phyloP scores from a whole-genome alignment of 2,888 invertebrate species.

The Caenorhabditis angaria region DNA sequence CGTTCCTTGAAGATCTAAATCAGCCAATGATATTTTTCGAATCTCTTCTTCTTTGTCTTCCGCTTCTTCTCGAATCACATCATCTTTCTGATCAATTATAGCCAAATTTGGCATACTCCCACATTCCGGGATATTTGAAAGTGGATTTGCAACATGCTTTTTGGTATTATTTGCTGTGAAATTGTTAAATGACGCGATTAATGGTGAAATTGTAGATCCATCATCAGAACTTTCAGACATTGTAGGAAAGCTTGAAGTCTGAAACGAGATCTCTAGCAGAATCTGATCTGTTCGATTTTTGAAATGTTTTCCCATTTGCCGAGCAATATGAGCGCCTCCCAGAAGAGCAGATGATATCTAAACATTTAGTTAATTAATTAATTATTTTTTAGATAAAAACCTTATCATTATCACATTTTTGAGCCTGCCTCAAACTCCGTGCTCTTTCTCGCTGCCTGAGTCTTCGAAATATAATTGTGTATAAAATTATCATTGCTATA shows the following conservation, averaged over 20 bases:
- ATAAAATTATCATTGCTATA: constrained; percentile 93
- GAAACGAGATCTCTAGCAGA: constrained; percentile 67
- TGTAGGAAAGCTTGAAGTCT: constrained; percentile 70
- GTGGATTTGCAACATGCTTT: constrained; percentile 9
- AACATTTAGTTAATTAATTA: neutral
- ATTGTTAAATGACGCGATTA: constrained; percentile 42
- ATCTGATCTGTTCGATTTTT: constrained; percentile 68
- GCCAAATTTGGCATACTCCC: constrained; percentile 50
- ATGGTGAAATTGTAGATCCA: constrained; percentile 50
- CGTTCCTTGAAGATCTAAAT: constrained; percentile 30
- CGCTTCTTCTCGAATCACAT: neutral
- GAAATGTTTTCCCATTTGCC: constrained; percentile 68
- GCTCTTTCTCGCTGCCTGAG: constrained; percentile 72
- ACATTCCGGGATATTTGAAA: constrained; percentile 42
- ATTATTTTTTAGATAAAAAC: constrained; percentile 13
- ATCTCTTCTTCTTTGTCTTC: constrained; percentile 20
- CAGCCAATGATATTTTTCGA: constrained; percentile 33
- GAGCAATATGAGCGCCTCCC: constrained; percentile 68
- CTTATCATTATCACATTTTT: constrained; percentile 49
- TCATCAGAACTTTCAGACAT: constrained; percentile 59
- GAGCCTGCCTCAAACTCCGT: constrained; percentile 50
- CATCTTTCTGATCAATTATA: constrained; percentile 28
- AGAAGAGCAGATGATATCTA: constrained; percentile 67
- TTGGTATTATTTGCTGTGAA: constrained; percentile 27
- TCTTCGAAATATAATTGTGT: constrained; percentile 86